Evolutionary conservation across 2,888 invertebrate genomes (phyloP), one percentile per base, ranked within the genome.

Genomic region (Heteromurus nitidus): DNA sequence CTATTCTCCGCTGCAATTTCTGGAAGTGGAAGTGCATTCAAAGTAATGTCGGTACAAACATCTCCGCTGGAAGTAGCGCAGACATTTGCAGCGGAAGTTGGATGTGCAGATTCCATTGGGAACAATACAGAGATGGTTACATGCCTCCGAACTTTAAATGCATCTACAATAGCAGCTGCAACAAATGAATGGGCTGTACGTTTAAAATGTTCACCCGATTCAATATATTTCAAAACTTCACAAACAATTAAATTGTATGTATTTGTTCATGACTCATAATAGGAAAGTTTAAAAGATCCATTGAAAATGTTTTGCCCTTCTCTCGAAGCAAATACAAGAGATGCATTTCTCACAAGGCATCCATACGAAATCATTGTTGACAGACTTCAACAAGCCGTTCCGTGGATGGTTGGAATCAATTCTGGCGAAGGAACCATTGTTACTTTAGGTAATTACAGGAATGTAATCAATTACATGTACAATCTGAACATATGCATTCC

Each of bases 11-110:
- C 69, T 24, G 77, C 77, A 9, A 77, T 77, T 18, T 50, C 77
- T 26, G 62, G 69, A 50, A 77, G 77, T 50, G 77, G 77, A 18
- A 53, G 62, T 9, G 77, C 77, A 13, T 69, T 77, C 42, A 77
- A 77, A 53, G 16, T 77, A 9, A 3, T 42, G 16, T 69, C 69
- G 0, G 30, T 47, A 47, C 77, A 77, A 42, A 13, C 16, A 9
- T n/a, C 42, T 1, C 69, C 77, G 16, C 13, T 62, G 5, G 16
- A 50, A 31, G 26, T 50, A 5, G 69, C 69, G 2, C n/a, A 60
- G 20, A 62, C 36, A 69, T 0, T 69, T 11, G 68, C 77, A 1
- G 20, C 5, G 2, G 68, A 62, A 50, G 42, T 64, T 20, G 77
- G 77, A 18, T 77, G 77, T 30, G 62, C 28, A 13, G n/a, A 9